These are phyloP conservation scores for Ispidina picta DNA, from an alignment of 2,797 vertebrate genomes.

Conservation along the genomic window DNA sequence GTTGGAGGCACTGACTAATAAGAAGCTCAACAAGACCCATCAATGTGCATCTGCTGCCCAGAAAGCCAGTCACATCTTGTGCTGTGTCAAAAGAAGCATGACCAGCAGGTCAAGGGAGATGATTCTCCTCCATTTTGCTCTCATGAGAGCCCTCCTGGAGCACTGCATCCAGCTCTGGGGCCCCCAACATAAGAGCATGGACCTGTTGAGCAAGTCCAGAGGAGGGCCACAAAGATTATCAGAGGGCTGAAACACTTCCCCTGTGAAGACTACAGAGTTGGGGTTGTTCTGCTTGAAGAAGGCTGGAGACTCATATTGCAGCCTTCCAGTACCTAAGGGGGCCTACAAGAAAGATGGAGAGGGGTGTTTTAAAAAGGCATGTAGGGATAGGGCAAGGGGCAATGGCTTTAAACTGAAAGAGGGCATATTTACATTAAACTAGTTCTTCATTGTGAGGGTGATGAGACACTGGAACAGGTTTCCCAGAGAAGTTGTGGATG, in stretches of 20 bases:
- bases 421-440: not conserved
- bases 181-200: not conserved
- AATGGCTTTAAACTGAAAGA: not conserved
- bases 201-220: not conserved
- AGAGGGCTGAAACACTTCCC: not conserved
- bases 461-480: not conserved
- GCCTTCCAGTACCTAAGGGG: not conserved
- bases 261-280: not conserved
- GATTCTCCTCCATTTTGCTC: not conserved
- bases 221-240: not conserved
- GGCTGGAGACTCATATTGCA: not conserved
- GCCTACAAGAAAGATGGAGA: not conserved
- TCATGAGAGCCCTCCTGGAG: not conserved
- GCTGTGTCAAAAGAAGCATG: not conserved
- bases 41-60: not conserved
- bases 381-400: too few relatives aligned
- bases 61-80: not conserved
- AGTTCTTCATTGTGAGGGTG: not conserved
- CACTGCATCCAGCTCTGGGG: not conserved
- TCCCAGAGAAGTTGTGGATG: not conserved
- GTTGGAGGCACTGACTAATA: not conserved
- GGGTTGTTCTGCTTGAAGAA: not conserved
- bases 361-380: not conserved
- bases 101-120: not conserved
- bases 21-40: not conserved